Evolutionary conservation across 2,888 invertebrate species (phyloP).

Genomic region (Melinopterus prodromus): DNA sequence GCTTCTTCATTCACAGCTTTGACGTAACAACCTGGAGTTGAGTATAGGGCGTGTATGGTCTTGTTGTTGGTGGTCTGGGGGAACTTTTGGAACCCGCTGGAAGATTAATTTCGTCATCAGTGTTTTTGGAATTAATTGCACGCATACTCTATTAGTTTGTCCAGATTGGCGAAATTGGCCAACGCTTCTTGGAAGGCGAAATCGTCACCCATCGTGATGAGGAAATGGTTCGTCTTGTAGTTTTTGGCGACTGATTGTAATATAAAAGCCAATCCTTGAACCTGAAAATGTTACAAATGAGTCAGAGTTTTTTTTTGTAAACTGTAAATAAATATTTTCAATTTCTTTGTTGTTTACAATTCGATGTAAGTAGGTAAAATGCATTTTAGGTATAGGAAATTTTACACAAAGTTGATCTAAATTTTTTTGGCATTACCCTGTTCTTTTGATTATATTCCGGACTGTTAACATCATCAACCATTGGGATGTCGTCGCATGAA

Average conservation of each 20-base stretch:
- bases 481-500: slow-evolving; percentile 83
- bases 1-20: slow-evolving; percentile 78
- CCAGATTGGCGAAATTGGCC: slow-evolving; percentile 86
- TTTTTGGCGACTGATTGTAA: slow-evolving; percentile 62
- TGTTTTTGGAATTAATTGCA: not conserved
- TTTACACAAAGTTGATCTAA: not conserved
- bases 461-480: slow-evolving; percentile 82
- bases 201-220: slow-evolving; percentile 93
- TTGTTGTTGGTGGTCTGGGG: slow-evolving; percentile 69
- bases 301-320: slow-evolving; percentile 68
- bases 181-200: slow-evolving; percentile 83
- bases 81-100: slow-evolving; percentile 64
- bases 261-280: slow-evolving; percentile 66
- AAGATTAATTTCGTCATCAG: slow-evolving; percentile 10
- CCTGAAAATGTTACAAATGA: slow-evolving; percentile 56
- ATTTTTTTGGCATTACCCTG: slow-evolving; percentile 66
- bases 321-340: too few species aligned
- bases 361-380: slow-evolving; percentile 60
- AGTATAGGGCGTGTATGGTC: slow-evolving; percentile 79
- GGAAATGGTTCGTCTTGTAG: slow-evolving; percentile 77
- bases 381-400: not conserved
- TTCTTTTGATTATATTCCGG: slow-evolving; percentile 84
- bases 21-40: slow-evolving; percentile 86
- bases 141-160: slow-evolving; percentile 85
- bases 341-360: slow-evolving; percentile 63